Conservation (phyloP, 2,113 vertebrate species). For the Orthonyx spaldingii region DNA sequence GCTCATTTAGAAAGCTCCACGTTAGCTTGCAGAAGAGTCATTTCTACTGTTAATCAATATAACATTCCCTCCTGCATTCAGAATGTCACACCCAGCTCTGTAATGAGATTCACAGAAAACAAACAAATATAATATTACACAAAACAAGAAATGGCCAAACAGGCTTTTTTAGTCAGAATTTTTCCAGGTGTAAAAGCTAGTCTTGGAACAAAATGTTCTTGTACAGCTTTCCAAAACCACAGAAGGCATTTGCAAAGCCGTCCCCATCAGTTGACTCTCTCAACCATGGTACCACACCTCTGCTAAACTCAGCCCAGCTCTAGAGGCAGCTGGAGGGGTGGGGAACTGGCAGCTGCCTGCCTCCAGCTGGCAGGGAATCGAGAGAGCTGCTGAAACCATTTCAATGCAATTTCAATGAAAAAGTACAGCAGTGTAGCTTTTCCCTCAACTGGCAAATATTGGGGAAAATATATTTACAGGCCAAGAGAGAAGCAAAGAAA, state of each 20-base stretch:
- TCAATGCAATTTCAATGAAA: background rate
- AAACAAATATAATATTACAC: background rate
- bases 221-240: background rate
- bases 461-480: background rate
- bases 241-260: background rate
- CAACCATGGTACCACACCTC: background rate
- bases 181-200: background rate
- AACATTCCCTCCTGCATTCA: background rate
- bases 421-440: background rate
- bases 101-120: background rate
- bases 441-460: background rate
- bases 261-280: background rate
- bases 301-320: background rate
- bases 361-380: background rate
- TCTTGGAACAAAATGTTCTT: background rate
- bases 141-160: background rate
- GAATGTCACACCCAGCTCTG: background rate
- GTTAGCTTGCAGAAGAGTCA: background rate
- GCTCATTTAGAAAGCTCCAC: background rate
- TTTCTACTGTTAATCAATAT: background rate
- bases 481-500: background rate
- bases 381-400: background rate
- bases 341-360: background rate
- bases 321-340: slow-evolving; percentile 19
- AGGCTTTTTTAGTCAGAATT: background rate